phyloP scores from a whole-genome alignment of 1,140 invertebrate species.

The Phocides pigmalion region DNA sequence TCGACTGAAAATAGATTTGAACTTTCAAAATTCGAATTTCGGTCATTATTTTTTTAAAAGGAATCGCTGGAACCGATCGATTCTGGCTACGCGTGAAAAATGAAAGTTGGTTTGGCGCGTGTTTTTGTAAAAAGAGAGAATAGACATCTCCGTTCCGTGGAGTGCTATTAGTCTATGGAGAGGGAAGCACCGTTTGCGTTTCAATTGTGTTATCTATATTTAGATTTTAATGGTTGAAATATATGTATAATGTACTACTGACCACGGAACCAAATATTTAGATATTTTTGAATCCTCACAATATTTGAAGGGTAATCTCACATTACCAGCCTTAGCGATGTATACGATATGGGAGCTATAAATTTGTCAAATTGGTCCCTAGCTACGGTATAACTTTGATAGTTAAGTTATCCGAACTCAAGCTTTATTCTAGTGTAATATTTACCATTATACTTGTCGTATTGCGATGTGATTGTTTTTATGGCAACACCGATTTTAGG shows the following conservation, averaged over 20 bases:
- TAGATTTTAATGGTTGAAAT: conserved; percentile 30
- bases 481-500: conserved; percentile 24
- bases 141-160: conserved; percentile 25
- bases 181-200: conserved; percentile 37
- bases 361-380: conserved; percentile 65
- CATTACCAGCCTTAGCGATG: conserved; percentile 81
- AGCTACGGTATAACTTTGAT: conserved; percentile 65
- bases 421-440: conserved; percentile 78
- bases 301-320: conserved; percentile 48
- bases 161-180: conserved; percentile 15
- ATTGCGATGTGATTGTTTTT: conserved; percentile 55
- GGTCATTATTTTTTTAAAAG: conserved; percentile 15
- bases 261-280: conserved; percentile 46
- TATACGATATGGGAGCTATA: conserved; percentile 78
- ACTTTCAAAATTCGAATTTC: conserved; percentile 37
- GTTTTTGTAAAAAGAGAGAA: conserved; percentile 26
- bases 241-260: conserved; percentile 39
- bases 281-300: conserved; percentile 43
- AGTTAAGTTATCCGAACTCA: conserved; percentile 69
- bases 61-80: conserved; percentile 3
- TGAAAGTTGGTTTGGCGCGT: conserved; percentile 47
- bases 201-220: conserved; percentile 50
- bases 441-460: conserved; percentile 49
- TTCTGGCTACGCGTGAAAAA: conserved; percentile 20
- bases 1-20: conserved; percentile 40